Percentiles rank a stretch among this genome's conserved stretches.
Evolutionary conservation across 2,113 vertebrate species (phyloP).

Genomic region (Thomomys bottae): DNA sequence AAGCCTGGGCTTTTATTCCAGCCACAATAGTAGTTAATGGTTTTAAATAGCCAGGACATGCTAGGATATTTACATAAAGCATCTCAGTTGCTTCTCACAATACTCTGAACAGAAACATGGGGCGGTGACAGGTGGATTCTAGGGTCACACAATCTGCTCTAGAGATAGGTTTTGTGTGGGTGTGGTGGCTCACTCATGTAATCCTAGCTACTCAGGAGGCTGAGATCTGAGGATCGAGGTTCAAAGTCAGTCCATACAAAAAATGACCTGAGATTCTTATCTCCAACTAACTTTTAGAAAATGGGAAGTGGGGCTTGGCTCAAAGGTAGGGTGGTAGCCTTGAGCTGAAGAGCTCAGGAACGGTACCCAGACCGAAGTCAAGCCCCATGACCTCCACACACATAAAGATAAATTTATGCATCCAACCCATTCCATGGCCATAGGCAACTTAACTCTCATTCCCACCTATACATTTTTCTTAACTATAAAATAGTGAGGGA

Average conservation of each 20-base stretch:
- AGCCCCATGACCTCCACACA: no score
- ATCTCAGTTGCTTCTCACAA: not conserved
- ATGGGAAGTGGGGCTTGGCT: no score
- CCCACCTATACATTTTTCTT: not conserved
- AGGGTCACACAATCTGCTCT: not conserved
- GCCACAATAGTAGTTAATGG: not conserved
- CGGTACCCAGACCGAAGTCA: no score
- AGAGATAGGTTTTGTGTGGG: not conserved
- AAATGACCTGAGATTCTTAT: no score
- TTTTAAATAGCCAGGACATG: not conserved
- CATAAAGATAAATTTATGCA: not conserved
- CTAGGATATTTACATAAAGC: not conserved
- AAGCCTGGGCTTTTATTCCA: not conserved
- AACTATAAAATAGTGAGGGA: slow-evolving; percentile 2
- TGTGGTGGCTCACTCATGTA: no score
- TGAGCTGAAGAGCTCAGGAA: no score
- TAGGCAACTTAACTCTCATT: not conserved
- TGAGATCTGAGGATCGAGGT: no score
- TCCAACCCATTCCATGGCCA: not conserved
- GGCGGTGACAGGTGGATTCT: not conserved
- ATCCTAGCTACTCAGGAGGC: no score
- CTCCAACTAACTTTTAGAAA: no score
- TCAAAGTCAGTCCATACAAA: no score
- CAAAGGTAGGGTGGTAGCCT: no score
- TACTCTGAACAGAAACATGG: accelerated